phyloP scores from a whole-genome alignment of 1,140 invertebrate species.

The Pararge aegeria region DNA sequence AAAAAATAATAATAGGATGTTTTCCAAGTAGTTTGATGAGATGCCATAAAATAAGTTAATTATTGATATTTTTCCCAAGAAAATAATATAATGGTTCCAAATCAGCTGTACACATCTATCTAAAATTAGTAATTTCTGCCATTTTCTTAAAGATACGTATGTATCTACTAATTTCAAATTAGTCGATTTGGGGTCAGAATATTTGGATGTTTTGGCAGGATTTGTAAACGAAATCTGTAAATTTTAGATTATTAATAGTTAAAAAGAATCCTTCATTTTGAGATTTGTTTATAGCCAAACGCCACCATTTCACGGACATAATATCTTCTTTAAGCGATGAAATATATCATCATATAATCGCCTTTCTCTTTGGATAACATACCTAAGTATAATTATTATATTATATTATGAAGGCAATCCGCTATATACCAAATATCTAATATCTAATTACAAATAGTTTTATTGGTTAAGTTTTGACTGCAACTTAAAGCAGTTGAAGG shows the following conservation, averaged over 20 bases:
- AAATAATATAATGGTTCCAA: no score
- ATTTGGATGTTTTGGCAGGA: no score
- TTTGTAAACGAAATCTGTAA: no score
- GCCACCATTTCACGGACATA: no score
- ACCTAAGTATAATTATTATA: background rate
- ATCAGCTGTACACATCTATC: no score
- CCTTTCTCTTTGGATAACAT: background rate
- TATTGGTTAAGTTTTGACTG: conserved; percentile 3
- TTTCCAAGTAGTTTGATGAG: background rate
- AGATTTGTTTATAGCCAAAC: no score
- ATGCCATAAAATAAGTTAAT: background rate
- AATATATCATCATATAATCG: background rate
- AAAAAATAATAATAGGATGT: background rate
- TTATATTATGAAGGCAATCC: conserved; percentile 2
- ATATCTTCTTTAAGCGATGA: background rate
- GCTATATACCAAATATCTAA: conserved; percentile 6
- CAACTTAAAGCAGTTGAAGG: background rate
- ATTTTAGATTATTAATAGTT: no score
- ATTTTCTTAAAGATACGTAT: no score
- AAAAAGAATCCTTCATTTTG: no score
- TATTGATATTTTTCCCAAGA: background rate
- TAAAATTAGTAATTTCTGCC: no score
- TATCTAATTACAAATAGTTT: conserved; percentile 6
- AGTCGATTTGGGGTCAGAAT: no score
- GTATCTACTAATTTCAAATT: no score